Evolutionary conservation across 1,140 invertebrate species (phyloP), one percentile per base, ranked within the genome.

Genomic region (Episyrphus balteatus): DNA sequence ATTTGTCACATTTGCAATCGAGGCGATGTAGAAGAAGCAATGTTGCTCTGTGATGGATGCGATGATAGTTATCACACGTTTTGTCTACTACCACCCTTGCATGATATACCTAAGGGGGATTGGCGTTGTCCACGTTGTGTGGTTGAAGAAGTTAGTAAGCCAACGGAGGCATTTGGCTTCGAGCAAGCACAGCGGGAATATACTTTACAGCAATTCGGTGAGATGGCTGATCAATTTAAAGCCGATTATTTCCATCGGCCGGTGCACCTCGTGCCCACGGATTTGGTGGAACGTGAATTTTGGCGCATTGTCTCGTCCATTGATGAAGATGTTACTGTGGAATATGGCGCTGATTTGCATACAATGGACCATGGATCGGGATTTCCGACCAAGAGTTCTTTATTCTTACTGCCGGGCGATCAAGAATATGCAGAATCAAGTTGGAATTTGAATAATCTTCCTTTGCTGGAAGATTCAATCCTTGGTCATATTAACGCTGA

Each of bases 181-280:
- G 89, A 92, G 58, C 92, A 97, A 70, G 89, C 92, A 1, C 79
- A 85, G 44, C 77, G 84, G 43, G 87, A 91, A 61, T 98, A 96
- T 67, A 92, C 88, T 0, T 71, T 98, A 10, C 86, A 93, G 60
- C 84, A 91, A 57, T 98, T 98, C 75, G 91, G 92, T 1, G 88
- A 94, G 73, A 96, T 93, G 88, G 95, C 94, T 11, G 92, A 98
- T 71, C 83, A 92, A 58, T 98, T 98, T 71, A 98, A 98, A 63
- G 84, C 86, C 5, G 86, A 93, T 58, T 96, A 96, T 68, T 98
- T 98, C 72, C 91, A 92, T 56, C 92, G 91, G 85, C 87, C 89
- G 11, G 86, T 90, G 48, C 88, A 93, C 75, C 77, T 85, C 73
- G 87, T 92, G 34, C 83, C 87, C 26, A 83, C 82, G 3, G 73